phyloP scores from a whole-genome alignment of 2,113 vertebrate genomes.

The Anarrhichthys ocellatus region DNA sequence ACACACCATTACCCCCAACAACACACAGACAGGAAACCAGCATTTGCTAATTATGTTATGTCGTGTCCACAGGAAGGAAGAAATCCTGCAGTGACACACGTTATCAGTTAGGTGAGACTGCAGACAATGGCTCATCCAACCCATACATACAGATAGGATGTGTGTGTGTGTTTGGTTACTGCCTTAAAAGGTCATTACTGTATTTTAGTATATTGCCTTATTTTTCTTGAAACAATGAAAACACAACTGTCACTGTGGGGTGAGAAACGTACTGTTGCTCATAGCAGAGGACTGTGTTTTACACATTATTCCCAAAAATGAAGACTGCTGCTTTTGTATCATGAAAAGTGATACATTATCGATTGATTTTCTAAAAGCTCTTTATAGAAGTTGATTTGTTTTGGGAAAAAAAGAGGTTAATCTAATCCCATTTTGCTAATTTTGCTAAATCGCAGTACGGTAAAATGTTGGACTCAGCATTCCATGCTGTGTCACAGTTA shows the following conservation, averaged over 20 bases:
- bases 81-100: conserved; percentile 13
- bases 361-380: not conserved
- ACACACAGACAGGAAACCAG: conserved; percentile 23
- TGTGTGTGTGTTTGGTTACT: conserved; percentile 6
- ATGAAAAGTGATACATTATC: not conserved
- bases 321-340: not conserved
- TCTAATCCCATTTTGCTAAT: not conserved
- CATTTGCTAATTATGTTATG: conserved; percentile 16
- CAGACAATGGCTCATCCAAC: conserved; percentile 47
- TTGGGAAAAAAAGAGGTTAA: not conserved
- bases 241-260: not conserved
- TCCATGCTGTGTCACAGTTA: not conserved
- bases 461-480: too few species aligned
- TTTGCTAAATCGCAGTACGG: not conserved
- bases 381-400: not conserved
- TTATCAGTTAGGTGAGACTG: conserved; percentile 31
- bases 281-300: not conserved
- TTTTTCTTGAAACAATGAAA: not conserved
- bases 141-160: not conserved
- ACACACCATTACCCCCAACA: not conserved
- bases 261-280: not conserved
- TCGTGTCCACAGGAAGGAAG: conserved; percentile 41
- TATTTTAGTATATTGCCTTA: not conserved
- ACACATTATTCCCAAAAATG: not conserved
- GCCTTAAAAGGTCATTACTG: not conserved